phyloP scores from a whole-genome alignment of 2,888 invertebrate genomes.

The Lasioglossum malachurum region DNA sequence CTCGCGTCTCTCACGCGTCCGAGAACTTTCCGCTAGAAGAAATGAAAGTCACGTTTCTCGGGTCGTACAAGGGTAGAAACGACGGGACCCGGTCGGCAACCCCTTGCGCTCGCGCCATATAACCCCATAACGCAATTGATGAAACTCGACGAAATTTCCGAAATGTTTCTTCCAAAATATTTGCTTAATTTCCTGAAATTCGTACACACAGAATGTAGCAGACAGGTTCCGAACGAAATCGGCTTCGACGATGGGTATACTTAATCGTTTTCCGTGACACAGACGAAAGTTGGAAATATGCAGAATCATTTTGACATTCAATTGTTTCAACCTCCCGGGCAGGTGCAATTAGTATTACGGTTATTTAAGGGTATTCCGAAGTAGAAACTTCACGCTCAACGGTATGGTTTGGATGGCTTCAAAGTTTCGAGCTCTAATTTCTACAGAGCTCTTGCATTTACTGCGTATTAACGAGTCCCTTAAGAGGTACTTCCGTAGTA shows the following conservation, averaged over 20 bases:
- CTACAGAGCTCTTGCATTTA: constrained; percentile 11
- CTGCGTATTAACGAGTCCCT: background rate
- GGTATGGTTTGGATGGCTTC: background rate
- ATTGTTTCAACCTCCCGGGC: background rate
- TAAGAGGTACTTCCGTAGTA: background rate
- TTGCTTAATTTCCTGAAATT: background rate
- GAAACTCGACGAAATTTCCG: background rate
- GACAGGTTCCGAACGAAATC: background rate
- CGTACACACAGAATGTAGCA: background rate
- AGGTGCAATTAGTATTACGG: background rate
- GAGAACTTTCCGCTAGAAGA: constrained; percentile 21
- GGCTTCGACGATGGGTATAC: background rate
- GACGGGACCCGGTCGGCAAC: background rate
- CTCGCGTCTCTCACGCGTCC: constrained; percentile 22
- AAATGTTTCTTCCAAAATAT: background rate
- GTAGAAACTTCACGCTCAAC: background rate
- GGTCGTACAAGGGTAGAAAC: background rate
- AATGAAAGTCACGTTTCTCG: constrained; percentile 27
- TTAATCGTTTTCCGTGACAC: background rate
- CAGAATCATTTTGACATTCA: background rate
- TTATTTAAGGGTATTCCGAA: background rate
- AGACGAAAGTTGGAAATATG: background rate
- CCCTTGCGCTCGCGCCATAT: background rate
- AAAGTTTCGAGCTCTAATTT: background rate
- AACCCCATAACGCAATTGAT: background rate